These are phyloP conservation scores for Onychostoma macrolepis DNA, from an alignment of 2,113 vertebrate species.

Conservation along the genomic window DNA sequence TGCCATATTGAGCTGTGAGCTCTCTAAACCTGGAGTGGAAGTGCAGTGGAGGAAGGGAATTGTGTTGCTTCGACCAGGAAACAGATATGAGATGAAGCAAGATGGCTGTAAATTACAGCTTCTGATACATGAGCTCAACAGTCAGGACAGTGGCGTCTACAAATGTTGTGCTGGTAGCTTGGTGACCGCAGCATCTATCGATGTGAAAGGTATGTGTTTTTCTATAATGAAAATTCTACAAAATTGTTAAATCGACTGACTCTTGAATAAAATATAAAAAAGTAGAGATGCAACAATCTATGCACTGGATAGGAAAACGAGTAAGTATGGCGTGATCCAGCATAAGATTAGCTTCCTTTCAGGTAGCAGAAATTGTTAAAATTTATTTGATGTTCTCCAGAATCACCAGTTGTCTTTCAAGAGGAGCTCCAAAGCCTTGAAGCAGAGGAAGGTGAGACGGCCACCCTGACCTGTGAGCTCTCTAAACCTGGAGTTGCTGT, in stretches of 20 bases:
- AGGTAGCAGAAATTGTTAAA: neutral
- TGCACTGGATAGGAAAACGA: neutral
- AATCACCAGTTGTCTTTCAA: neutral
- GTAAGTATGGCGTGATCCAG: neutral
- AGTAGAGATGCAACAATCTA: neutral
- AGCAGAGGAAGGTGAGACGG: slow-evolving; percentile 53
- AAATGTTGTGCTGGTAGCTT: slow-evolving; percentile 69
- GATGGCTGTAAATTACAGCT: slow-evolving; percentile 75
- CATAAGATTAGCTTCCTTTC: neutral
- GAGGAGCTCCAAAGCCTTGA: slow-evolving; percentile 49
- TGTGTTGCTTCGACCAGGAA: slow-evolving; percentile 67
- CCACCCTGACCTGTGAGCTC: slow-evolving; percentile 65
- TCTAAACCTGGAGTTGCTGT: slow-evolving; percentile 65
- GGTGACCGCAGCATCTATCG: slow-evolving; percentile 71
- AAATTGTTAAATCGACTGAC: neutral
- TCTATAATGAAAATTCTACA: neutral
- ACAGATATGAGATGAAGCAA: slow-evolving; percentile 82
- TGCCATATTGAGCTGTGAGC: slow-evolving; percentile 74
- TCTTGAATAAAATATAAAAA: neutral
- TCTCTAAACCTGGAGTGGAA: slow-evolving; percentile 69
- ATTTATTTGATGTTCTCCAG: neutral
- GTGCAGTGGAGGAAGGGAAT: slow-evolving; percentile 76
- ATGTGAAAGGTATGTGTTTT: slow-evolving; percentile 72
- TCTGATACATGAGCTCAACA: slow-evolving; percentile 73
- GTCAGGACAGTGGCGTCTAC: slow-evolving; percentile 79